Percentiles rank a stretch among this genome's conserved stretches.
phyloP scores from a whole-genome alignment of 2,797 vertebrate species.

The Acridotheres tristis region DNA sequence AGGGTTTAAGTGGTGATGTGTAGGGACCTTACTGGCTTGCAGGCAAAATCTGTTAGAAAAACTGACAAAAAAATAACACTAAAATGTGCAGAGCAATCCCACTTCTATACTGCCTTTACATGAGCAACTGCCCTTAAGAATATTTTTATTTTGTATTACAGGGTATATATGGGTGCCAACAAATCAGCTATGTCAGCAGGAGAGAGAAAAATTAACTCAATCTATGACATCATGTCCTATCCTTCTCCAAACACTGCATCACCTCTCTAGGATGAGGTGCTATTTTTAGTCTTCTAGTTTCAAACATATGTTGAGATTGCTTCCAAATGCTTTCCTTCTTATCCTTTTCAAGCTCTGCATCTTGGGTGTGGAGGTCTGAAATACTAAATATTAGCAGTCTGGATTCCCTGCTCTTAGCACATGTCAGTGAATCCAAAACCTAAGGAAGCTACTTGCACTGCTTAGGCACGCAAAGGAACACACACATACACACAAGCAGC shows the following conservation, averaged over 20 bases:
- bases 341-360: neutral
- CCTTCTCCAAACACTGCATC: neutral
- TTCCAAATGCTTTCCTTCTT: neutral
- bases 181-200: neutral
- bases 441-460: neutral
- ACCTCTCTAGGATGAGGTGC: constrained; percentile 10
- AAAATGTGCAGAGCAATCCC: neutral
- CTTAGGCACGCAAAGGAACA: neutral
- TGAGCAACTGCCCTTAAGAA: neutral
- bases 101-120: neutral
- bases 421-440: neutral
- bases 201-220: neutral
- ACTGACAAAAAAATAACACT: neutral
- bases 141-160: neutral
- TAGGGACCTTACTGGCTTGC: neutral
- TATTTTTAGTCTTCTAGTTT: constrained; percentile 33
- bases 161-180: neutral
- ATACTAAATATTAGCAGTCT: neutral
- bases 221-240: neutral
- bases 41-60: neutral
- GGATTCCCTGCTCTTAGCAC: accelerated
- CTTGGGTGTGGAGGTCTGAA: neutral
- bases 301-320: neutral
- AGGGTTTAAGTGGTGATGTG: neutral
- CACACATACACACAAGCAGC: neutral